These are phyloP conservation scores for Eulemur coronatus DNA, from an alignment of 2,797 vertebrate species.

Conservation along the genomic window DNA sequence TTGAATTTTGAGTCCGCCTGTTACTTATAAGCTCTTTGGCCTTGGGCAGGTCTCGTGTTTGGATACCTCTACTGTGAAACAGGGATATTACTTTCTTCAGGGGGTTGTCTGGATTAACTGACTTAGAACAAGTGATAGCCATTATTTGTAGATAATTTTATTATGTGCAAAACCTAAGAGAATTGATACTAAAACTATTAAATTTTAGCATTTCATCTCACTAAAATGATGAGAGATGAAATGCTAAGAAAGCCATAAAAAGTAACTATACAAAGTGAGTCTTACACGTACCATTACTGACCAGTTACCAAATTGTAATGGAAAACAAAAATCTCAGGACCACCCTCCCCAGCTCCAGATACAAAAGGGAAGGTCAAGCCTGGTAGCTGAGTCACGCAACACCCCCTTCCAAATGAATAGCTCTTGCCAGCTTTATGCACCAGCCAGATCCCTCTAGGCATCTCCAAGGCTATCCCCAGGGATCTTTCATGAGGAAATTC, in stretches of 20 bases:
- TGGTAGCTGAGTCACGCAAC: not conserved
- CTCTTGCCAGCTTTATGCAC: not conserved
- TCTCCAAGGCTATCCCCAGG: not conserved
- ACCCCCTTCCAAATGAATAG: not conserved
- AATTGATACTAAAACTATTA: not conserved
- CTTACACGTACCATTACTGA: not conserved
- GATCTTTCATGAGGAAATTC: not conserved
- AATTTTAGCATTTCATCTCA: not conserved
- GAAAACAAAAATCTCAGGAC: not conserved
- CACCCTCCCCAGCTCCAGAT: not conserved
- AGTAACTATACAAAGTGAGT: not conserved
- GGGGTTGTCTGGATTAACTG: not conserved
- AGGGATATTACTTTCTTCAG: not conserved
- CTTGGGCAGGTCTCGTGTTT: not conserved
- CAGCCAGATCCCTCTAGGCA: not conserved
- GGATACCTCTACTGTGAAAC: not conserved
- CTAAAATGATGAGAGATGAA: not conserved
- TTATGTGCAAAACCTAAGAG: not conserved
- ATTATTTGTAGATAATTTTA: not conserved
- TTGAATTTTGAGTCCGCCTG: not conserved
- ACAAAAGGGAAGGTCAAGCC: not conserved
- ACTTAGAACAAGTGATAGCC: not conserved
- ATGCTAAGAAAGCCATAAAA: not conserved
- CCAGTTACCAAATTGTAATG: not conserved
- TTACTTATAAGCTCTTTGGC: not conserved